Evolutionary conservation across 2,888 invertebrate genomes (phyloP).

Genomic region (Sphecodes monilicornis): DNA sequence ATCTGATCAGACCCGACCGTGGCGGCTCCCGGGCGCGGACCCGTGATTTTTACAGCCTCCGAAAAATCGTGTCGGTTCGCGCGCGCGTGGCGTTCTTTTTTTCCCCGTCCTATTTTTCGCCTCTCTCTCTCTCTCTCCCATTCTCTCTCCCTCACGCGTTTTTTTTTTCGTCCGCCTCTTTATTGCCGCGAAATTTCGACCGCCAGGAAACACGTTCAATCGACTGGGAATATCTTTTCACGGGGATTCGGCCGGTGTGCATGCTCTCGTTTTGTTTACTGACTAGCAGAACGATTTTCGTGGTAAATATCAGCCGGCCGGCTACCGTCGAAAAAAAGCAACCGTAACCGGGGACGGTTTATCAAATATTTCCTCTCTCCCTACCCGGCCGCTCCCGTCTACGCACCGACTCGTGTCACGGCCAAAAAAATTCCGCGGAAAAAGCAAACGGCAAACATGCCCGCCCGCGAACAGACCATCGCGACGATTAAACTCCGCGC

Average conservation of each 20-base stretch:
- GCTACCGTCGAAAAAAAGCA: constrained; percentile 8
- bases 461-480: constrained; percentile 39
- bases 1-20: constrained; percentile 73
- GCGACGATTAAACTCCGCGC: constrained; percentile 40
- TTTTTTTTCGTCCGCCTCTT: not conserved
- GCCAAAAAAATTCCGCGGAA: constrained; percentile 30
- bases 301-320: constrained; percentile 44
- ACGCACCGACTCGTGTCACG: constrained; percentile 41
- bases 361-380: constrained; percentile 51
- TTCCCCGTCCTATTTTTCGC: not conserved
- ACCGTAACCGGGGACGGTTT: constrained; percentile 31
- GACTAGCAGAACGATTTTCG: constrained; percentile 58
- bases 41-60: constrained; percentile 59
- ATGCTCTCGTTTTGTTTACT: constrained; percentile 45
- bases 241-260: constrained; percentile 11
- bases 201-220: constrained; percentile 31
- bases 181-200: constrained; percentile 40
- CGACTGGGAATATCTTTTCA: constrained; percentile 38
- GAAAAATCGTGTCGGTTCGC: constrained; percentile 61
- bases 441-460: constrained; percentile 22
- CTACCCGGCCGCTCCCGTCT: not conserved
- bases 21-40: constrained; percentile 65
- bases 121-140: not conserved
- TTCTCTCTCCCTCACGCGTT: not conserved
- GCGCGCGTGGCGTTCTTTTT: constrained; percentile 35